phyloP scores from a whole-genome alignment of 2,113 vertebrate species.

The Sylvietta virens region DNA sequence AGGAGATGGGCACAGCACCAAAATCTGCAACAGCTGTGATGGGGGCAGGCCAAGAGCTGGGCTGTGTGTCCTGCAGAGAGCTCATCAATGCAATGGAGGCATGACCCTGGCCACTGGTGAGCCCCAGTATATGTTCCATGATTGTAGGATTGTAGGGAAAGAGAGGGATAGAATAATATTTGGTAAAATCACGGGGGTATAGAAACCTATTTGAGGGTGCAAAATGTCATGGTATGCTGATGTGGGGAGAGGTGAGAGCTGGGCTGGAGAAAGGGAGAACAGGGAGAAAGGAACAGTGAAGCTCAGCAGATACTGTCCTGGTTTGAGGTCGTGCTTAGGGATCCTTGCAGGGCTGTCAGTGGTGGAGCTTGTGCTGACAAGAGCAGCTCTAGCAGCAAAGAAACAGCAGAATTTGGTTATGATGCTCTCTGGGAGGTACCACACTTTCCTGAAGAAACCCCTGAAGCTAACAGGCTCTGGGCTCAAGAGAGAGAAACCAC shows the following conservation, averaged over 20 bases:
- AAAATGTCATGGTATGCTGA: neutral
- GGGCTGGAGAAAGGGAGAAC: neutral
- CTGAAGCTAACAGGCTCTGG: neutral
- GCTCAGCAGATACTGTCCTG: neutral
- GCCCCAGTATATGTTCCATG: neutral
- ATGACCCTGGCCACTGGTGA: neutral
- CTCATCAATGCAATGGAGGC: neutral
- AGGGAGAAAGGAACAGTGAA: neutral
- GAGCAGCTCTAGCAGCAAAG: neutral
- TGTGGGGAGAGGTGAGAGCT: neutral
- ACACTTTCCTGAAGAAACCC: neutral
- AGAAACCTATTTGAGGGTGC: neutral
- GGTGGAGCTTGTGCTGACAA: neutral
- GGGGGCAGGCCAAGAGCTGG: neutral
- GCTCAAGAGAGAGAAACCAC: neutral
- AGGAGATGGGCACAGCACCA: neutral
- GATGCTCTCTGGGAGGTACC: neutral
- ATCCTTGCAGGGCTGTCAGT: neutral
- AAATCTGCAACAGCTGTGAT: neutral
- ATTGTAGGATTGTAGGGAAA: neutral
- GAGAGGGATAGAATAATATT: neutral
- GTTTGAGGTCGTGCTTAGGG: neutral
- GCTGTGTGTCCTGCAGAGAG: neutral
- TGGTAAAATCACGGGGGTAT: neutral
- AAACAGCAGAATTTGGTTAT: neutral